These are phyloP conservation scores for Brachionus rotundiformis DNA, from an alignment of 1,140 invertebrate species.

Conservation along the genomic window DNA sequence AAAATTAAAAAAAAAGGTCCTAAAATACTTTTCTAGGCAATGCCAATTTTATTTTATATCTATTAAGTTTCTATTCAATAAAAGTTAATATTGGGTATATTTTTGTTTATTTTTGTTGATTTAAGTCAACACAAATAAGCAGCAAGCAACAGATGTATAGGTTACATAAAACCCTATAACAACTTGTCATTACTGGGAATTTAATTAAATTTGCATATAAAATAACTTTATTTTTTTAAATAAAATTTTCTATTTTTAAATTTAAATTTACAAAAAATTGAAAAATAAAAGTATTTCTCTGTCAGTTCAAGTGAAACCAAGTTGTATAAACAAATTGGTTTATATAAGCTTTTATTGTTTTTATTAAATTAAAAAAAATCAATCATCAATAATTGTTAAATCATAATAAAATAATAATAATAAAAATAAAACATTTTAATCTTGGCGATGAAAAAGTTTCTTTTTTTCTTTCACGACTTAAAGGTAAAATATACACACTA, in stretches of 20 bases:
- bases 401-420: no score
- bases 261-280: neutral
- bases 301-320: neutral
- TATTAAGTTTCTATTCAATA: neutral
- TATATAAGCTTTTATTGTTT: no score
- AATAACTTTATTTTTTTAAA: constrained; percentile 49
- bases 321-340: neutral
- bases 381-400: neutral
- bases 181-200: constrained; percentile 45
- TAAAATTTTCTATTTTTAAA: neutral
- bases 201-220: constrained; percentile 53
- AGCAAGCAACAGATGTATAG: constrained; percentile 36
- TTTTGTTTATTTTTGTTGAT: neutral
- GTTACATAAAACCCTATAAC: constrained; percentile 8
- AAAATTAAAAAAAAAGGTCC: neutral
- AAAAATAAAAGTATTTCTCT: neutral
- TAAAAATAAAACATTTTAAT: constrained; percentile 12
- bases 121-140: neutral
- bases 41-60: neutral
- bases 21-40: neutral
- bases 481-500: constrained; percentile 33
- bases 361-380: neutral
- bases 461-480: constrained; percentile 5
- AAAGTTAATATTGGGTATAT: neutral
- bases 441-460: constrained; percentile 2